Percentiles rank a stretch among this genome's conserved stretches.
Conservation (phyloP, 2,797 vertebrate species). For the Botia kubotai region DNA sequence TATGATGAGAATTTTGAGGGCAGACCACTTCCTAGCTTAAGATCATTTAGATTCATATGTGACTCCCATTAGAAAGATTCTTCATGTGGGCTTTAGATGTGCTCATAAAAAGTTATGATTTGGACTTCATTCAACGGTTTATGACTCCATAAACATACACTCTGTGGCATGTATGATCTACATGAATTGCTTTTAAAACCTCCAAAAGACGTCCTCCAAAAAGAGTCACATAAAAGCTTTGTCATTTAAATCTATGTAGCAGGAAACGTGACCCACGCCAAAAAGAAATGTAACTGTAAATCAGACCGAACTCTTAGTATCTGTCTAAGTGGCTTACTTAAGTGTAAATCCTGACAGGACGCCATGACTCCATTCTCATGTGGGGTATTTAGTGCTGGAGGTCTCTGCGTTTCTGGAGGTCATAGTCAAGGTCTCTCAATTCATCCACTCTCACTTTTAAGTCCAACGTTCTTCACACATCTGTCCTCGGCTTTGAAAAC, state of each 20-base stretch:
- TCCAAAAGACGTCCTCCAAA: not conserved
- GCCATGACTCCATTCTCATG: constrained; percentile 55
- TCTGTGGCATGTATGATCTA: constrained; percentile 14
- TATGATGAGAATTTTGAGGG: not conserved
- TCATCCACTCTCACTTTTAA: constrained; percentile 23
- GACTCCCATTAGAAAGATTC: constrained; percentile 45
- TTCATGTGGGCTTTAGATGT: constrained; percentile 51
- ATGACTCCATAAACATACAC: not conserved
- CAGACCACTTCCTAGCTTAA: constrained; percentile 9
- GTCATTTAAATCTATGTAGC: constrained; percentile 19
- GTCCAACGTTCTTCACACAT: constrained; percentile 11
- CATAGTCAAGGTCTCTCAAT: constrained; percentile 46
- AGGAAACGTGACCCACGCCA: constrained; percentile 17
- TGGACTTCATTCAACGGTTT: constrained; percentile 30
- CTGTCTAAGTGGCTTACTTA: constrained; percentile 17
- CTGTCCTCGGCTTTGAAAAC: constrained; percentile 22
- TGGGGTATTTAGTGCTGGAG: constrained; percentile 29
- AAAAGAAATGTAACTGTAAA: constrained; percentile 29
- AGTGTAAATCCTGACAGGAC: constrained; percentile 45
- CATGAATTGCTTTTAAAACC: constrained; percentile 18
- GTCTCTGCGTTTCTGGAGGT: constrained; percentile 40
- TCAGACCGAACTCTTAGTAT: constrained; percentile 41
- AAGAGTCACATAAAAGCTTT: constrained; percentile 16
- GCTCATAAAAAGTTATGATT: constrained; percentile 47
- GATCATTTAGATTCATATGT: constrained; percentile 42